Base-by-base conservation (phyloP, 1,140 invertebrate species). In the Anoplolepis gracilipes region DNA sequence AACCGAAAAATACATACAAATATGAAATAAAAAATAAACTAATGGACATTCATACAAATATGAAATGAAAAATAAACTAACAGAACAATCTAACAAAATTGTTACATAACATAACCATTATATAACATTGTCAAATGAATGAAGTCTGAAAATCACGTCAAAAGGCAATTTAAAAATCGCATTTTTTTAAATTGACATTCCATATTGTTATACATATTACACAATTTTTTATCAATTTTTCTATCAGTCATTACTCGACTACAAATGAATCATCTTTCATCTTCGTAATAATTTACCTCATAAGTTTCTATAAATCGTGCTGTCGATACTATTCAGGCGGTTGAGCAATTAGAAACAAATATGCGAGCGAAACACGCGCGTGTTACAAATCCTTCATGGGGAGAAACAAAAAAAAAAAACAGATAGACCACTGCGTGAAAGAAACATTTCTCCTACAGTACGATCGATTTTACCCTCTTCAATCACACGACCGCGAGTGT, bases 401-500 rank as follows among this genome's bases (percentile, higher is more conserved):
- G 28, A 8, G n/a, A 4, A 25, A 19, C n/a, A n/a, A n/a, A n/a
- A n/a, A 19, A 16, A 5, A 33, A 22, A 42, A 19, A 25, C n/a
- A 13, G 28, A 65, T 22, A 3, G 42, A 28, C 4, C 57, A n/a
- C 49, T 11, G 28, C 28, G 70, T 72, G 70, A 59, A 53, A 55
- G 59, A 84, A 76, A 84, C 57, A 13, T n/a, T 62, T 62, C 70
- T 22, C 53, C 61, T 42, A 42, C 39, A 10, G 39, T 2, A 59
- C 72, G 81, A 75, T 84, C 81, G 81, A 85, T 79, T 46, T 49
- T 59, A 85, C 73, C 75, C 84, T 85, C 75, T 78, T 79, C 84
- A 67, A 67, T 85, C 73, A 85, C 62, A 67, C 33, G 49, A 85
- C 75, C 73, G 53, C 78, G 78, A 82, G 78, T 82, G 53, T 82